phyloP scores from a whole-genome alignment of 2,797 vertebrate species.

The Columba guinea region DNA sequence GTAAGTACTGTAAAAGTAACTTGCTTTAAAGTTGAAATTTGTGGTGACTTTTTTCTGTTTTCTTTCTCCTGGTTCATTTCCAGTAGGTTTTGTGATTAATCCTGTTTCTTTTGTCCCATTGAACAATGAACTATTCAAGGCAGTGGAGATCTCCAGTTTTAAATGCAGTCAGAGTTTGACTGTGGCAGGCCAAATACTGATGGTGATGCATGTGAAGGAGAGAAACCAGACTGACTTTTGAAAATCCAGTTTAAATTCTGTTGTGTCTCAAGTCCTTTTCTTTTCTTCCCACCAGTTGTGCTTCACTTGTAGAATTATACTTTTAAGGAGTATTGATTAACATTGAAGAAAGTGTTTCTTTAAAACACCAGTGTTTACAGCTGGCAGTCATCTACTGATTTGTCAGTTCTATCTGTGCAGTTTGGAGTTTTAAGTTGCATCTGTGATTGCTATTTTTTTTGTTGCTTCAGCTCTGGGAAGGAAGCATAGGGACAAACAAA shows the following conservation, averaged over 20 bases:
- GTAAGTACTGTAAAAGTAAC: background rate
- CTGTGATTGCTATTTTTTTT: background rate
- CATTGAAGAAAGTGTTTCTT: background rate
- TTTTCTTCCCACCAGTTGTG: background rate
- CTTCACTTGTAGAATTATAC: background rate
- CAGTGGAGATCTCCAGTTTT: background rate
- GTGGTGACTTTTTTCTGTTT: background rate
- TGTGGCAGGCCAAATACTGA: background rate
- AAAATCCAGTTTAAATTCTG: background rate
- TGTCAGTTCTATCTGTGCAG: background rate
- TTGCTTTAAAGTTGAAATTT: background rate
- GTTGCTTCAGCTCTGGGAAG: background rate
- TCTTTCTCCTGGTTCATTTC: background rate
- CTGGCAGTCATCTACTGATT: background rate
- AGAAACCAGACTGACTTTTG: background rate
- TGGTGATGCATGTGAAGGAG: slow-evolving; percentile 6
- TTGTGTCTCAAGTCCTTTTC: background rate
- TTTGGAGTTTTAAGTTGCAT: background rate
- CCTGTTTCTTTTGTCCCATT: background rate
- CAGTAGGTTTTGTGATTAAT: background rate
- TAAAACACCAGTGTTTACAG: background rate
- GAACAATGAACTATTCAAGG: slow-evolving; percentile 2
- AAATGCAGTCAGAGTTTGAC: slow-evolving; percentile 9
- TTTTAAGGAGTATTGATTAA: background rate
- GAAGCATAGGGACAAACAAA: background rate